Percentiles rank a stretch among this genome's conserved stretches.
phyloP scores from a whole-genome alignment of 2,888 invertebrate genomes.

The Pristionchus maxplancki region DNA sequence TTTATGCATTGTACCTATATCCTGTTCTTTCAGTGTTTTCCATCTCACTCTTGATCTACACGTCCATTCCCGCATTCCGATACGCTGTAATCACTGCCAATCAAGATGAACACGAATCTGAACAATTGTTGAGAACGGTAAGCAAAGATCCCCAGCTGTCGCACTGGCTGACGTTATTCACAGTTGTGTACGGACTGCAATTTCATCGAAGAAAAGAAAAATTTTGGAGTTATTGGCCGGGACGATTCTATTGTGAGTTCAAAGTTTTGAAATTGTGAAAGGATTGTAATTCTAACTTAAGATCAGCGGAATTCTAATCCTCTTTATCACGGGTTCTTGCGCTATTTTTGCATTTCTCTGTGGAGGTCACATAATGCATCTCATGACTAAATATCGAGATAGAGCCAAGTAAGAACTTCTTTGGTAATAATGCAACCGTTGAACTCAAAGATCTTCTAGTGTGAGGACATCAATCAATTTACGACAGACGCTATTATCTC shows the following conservation, averaged over 20 bases:
- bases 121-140: not conserved
- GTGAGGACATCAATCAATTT: not conserved
- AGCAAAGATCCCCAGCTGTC: too few relatives aligned
- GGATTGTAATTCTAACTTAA: not conserved
- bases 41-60: not conserved
- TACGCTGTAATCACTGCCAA: not conserved
- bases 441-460: slow-evolving; percentile 8
- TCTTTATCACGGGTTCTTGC: not conserved
- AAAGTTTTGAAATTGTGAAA: not conserved
- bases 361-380: not conserved
- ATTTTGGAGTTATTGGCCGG: not conserved
- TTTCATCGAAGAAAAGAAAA: not conserved
- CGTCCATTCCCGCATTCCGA: not conserved
- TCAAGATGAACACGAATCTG: not conserved
- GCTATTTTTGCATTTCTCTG: not conserved
- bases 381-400: not conserved
- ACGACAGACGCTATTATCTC: not conserved
- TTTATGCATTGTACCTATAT: too few relatives aligned
- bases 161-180: too few relatives aligned
- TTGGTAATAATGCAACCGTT: not conserved
- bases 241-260: not conserved
- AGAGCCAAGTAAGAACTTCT: not conserved
- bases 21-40: not conserved
- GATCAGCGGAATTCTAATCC: not conserved
- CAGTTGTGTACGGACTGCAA: not conserved